A percentile compares a stretch with the other conserved stretches of the same genome.
Conservation (phyloP, 1,140 invertebrate species). For the Gonioctena quinquepunctata region DNA sequence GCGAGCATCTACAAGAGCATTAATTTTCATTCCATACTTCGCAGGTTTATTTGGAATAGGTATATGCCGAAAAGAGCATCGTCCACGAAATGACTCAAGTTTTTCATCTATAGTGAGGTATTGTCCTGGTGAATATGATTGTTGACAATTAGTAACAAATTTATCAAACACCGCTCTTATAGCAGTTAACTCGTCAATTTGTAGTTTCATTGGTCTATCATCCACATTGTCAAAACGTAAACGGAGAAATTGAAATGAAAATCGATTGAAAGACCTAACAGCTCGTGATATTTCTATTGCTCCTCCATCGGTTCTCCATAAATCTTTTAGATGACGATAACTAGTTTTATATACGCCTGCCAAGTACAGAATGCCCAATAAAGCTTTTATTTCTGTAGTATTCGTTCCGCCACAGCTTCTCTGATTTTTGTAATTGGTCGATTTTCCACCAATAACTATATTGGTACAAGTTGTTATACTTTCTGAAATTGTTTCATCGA, state of each 20-base stretch:
- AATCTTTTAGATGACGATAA: neutral
- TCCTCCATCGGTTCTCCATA: neutral
- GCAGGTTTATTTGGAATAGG: conserved; percentile 11
- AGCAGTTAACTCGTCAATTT: conserved; percentile 1
- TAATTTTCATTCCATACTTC: conserved; percentile 8
- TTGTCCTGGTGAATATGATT: conserved; percentile 4
- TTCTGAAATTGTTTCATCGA: neutral
- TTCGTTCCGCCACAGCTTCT: neutral
- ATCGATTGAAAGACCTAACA: conserved; percentile 11
- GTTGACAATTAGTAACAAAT: neutral
- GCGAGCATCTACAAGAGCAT: conserved; percentile 8
- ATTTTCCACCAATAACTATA: neutral
- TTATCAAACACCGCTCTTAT: conserved; percentile 2
- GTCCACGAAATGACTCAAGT: neutral
- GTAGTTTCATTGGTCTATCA: neutral
- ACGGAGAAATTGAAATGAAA: conserved; percentile 6
- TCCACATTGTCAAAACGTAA: conserved; percentile 19
- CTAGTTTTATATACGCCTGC: neutral
- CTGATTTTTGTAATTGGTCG: neutral
- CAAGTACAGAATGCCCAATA: neutral
- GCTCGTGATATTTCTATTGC: neutral
- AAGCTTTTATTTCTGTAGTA: neutral
- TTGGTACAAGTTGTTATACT: neutral
- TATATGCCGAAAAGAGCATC: conserved; percentile 1
- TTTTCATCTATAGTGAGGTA: conserved; percentile 12